Base-by-base conservation (phyloP, 2,113 vertebrate genomes). In the Pseudorectes ferrugineus region DNA sequence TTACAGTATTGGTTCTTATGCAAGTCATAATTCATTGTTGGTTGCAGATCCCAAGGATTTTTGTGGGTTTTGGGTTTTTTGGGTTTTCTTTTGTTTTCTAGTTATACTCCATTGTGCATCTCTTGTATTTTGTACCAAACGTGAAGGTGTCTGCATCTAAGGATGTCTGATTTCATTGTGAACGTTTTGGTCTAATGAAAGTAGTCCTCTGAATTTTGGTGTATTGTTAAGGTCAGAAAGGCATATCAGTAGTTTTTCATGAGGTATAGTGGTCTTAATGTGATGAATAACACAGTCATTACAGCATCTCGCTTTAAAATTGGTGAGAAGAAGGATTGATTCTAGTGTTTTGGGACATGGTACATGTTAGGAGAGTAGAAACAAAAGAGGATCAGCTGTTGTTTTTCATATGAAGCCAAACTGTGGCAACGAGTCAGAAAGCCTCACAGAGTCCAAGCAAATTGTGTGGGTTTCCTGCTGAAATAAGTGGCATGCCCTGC, bases 351-450 rank as follows among this genome's bases (percentile, higher is more conserved):
- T 65, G 28, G 71, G 36, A 68, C 19, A 14, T 77, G 45, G n/a
- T 67, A 40, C 23, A 2, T 89, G 72, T 43, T 84, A 71, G 59
- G 33, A 20, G 16, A 67, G 18, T 38, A 55, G 51, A 84, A 95
- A 90, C 33, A 96, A 90, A 88, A 59, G 52, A 90, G 31, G 43
- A 54, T 95, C 51, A 61, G 48, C 65, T 95, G 72, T 87, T 84
- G n/a, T 74, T 93, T 93, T 86, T 58, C 31, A 6, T 52, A 42
- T 7, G 17, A 88, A 92, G 49, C 40, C 57, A 78, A 62, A 51
- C 78, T 45, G 11, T 70, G 55, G 24, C 75, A 87, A 35, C 0
- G 8, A 76, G 49, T 87, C 49, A 49, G 65, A 77, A 88, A 74
- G 15, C 22, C 54, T 82, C 20, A 1, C 8, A 25, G 54, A 70